A percentile compares a stretch with the other conserved stretches of the same genome.
These are phyloP conservation scores for Chelonus formosanus DNA, from an alignment of 2,888 invertebrate genomes.

Conservation along the genomic window DNA sequence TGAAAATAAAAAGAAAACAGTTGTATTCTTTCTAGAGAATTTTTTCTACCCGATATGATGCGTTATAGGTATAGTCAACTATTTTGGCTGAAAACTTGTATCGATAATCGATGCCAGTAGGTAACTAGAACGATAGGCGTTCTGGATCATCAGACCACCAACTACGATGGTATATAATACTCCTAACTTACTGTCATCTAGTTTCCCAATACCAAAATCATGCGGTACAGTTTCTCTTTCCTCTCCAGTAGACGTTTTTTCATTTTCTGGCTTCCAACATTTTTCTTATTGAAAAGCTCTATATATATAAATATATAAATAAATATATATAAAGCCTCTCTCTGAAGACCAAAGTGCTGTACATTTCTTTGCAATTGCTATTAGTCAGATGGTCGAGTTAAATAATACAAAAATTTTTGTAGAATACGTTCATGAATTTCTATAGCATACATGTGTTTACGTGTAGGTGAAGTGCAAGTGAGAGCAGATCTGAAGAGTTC, in stretches of 20 bases:
- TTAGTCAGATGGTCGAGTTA: neutral
- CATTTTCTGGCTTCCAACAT: too few species aligned
- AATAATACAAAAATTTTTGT: too few species aligned
- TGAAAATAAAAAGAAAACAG: neutral
- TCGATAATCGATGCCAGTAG: constrained; percentile 30
- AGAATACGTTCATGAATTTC: too few species aligned
- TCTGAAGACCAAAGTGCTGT: neutral
- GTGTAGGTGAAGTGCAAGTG: neutral
- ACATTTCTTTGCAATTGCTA: neutral
- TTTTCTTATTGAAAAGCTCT: constrained; percentile 3
- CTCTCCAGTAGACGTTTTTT: too few species aligned
- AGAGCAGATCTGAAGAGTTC: constrained; percentile 4
- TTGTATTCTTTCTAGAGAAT: neutral
- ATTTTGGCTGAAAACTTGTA: constrained; percentile 17
- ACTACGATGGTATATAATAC: constrained; percentile 23
- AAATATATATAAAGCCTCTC: neutral
- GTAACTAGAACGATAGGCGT: constrained; percentile 11
- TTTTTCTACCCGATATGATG: neutral
- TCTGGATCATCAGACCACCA: constrained; percentile 17
- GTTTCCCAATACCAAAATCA: constrained; percentile 22
- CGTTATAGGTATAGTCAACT: constrained; percentile 8
- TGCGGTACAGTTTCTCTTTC: neutral
- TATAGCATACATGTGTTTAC: neutral
- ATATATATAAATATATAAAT: too few species aligned
- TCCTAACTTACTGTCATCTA: constrained; percentile 15